These are phyloP conservation scores for Pseudobourletiella spinata DNA, from an alignment of 1,140 invertebrate genomes.

Conservation along the genomic window DNA sequence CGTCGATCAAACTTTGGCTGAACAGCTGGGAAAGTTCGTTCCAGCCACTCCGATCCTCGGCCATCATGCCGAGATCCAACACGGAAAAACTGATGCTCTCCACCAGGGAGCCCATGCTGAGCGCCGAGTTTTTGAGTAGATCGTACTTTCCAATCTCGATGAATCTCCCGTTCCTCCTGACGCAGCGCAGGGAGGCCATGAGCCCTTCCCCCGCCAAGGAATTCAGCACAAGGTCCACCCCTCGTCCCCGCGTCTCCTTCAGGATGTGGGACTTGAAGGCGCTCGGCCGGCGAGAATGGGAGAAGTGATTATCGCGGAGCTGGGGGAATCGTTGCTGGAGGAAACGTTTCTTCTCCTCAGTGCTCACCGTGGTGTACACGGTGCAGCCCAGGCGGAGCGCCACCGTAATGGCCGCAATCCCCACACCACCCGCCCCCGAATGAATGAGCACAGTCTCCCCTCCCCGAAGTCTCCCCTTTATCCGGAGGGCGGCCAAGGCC, in stretches of 20 bases:
- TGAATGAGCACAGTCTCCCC: slow-evolving; percentile 86
- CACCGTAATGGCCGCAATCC: slow-evolving; percentile 66
- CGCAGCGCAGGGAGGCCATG: slow-evolving; percentile 54
- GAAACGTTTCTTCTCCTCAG: slow-evolving; percentile 58
- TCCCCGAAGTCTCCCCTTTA: slow-evolving; percentile 69
- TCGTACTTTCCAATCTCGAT: no score
- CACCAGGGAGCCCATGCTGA: no score
- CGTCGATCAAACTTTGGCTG: no score
- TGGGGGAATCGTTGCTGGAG: slow-evolving; percentile 54
- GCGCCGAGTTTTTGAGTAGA: no score
- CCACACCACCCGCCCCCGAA: slow-evolving; percentile 80
- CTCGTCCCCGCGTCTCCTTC: slow-evolving; percentile 50
- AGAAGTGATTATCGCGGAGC: slow-evolving; percentile 56
- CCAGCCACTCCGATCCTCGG: no score
- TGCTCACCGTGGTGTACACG: slow-evolving; percentile 61
- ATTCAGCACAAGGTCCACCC: slow-evolving; percentile 69
- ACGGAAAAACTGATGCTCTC: no score
- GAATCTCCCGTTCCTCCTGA: slow-evolving; percentile 55
- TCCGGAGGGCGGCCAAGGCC: slow-evolving; percentile 76
- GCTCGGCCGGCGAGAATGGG: slow-evolving; percentile 59
- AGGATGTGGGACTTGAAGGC: slow-evolving; percentile 62
- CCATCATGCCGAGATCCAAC: no score
- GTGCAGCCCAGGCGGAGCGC: slow-evolving; percentile 55
- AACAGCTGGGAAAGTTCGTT: no score
- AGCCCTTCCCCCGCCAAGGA: slow-evolving; percentile 69